Evolutionary conservation across 2,797 vertebrate species (phyloP).

Genomic region (Kryptolebias ocellatus): DNA sequence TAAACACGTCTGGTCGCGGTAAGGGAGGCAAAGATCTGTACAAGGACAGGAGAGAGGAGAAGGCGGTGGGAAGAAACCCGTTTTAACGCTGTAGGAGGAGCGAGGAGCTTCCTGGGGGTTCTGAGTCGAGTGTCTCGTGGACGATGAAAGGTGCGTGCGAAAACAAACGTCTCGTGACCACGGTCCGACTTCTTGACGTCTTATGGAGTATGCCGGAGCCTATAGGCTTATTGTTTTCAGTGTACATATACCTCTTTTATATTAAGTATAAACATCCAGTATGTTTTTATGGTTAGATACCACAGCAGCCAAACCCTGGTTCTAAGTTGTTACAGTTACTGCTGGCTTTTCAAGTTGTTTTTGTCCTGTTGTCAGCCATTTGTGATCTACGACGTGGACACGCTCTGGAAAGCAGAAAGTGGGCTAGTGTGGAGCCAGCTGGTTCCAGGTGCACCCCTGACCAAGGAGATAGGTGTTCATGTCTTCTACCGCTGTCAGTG

Average conservation of each 20-base stretch:
- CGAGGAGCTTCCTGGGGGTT: no score
- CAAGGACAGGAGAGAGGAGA: no score
- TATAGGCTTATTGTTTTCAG: neutral
- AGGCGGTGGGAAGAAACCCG: no score
- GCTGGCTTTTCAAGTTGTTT: neutral
- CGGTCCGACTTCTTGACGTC: no score
- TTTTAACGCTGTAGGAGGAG: no score
- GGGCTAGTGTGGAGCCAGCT: slow-evolving; percentile 97
- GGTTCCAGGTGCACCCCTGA: slow-evolving; percentile 88
- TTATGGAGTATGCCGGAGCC: no score
- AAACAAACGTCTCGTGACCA: no score
- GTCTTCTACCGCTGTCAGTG: slow-evolving; percentile 99
- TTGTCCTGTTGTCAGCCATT: slow-evolving; percentile 86
- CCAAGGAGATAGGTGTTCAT: slow-evolving; percentile 97
- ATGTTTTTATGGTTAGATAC: neutral
- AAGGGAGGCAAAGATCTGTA: no score
- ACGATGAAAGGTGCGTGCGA: no score
- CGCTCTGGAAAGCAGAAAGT: slow-evolving; percentile 95
- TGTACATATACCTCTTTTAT: neutral
- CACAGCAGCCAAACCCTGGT: neutral
- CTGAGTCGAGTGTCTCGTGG: no score
- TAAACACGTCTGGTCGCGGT: no score
- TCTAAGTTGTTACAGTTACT: neutral
- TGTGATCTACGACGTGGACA: slow-evolving; percentile 98
- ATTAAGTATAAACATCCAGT: neutral